Evolutionary conservation across 2,888 invertebrate species (phyloP).

Genomic region (Papilio demoleus): DNA sequence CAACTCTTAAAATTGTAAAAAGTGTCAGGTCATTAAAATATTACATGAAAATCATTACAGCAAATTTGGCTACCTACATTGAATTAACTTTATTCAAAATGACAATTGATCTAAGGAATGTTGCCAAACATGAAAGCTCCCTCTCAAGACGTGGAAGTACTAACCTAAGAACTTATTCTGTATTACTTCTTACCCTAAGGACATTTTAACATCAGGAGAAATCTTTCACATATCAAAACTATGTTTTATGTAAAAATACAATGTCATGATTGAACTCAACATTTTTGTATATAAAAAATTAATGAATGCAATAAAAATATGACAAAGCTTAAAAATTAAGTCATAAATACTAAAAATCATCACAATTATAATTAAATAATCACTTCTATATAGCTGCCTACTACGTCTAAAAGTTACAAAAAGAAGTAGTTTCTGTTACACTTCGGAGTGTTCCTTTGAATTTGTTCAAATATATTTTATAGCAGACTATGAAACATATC

Average conservation of each 20-base stretch:
- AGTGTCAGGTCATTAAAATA: slow-evolving; percentile 58
- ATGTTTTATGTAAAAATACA: slow-evolving; percentile 31
- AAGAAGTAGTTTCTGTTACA: too few relatives aligned
- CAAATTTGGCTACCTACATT: slow-evolving; percentile 77
- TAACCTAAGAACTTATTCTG: slow-evolving; percentile 34
- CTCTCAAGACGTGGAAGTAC: slow-evolving; percentile 33
- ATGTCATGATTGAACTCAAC: not conserved
- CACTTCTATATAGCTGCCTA: slow-evolving; percentile 34
- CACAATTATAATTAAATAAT: slow-evolving; percentile 40
- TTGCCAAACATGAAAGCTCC: slow-evolving; percentile 43
- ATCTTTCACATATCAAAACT: slow-evolving; percentile 36
- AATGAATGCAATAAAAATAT: not conserved
- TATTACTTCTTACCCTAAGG: slow-evolving; percentile 34
- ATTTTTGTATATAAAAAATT: not conserved
- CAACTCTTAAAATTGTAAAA: slow-evolving; percentile 46
- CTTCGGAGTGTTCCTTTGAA: not conserved
- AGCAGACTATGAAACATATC: slow-evolving; percentile 43
- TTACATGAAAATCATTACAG: slow-evolving; percentile 63
- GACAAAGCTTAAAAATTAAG: slow-evolving; percentile 9
- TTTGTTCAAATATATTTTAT: slow-evolving; percentile 3
- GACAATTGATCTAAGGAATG: slow-evolving; percentile 51
- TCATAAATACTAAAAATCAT: slow-evolving; percentile 30
- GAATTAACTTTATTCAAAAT: slow-evolving; percentile 50
- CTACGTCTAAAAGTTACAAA: too few relatives aligned
- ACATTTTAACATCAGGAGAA: slow-evolving; percentile 34